These are phyloP conservation scores for Chrysomela aeneicollis DNA, from an alignment of 2,888 invertebrate species.

Conservation along the genomic window DNA sequence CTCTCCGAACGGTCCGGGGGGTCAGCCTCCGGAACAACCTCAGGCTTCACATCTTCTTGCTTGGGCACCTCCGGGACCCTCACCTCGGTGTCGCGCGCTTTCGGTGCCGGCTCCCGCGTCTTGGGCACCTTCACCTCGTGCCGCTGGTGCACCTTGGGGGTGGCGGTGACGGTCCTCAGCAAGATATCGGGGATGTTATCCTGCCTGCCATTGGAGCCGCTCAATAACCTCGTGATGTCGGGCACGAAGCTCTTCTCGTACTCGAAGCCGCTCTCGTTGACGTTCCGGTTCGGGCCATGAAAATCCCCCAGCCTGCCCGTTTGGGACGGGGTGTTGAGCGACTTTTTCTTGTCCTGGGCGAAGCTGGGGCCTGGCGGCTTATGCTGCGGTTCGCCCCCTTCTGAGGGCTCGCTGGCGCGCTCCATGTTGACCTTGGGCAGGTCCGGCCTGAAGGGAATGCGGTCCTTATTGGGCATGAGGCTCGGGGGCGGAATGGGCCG, in stretches of 20 bases:
- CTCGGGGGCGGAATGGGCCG: slow-evolving; percentile 86
- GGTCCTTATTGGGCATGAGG: slow-evolving; percentile 78
- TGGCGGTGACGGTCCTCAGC: slow-evolving; percentile 71
- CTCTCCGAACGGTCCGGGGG: slow-evolving; percentile 54
- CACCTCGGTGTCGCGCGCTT: slow-evolving; percentile 45
- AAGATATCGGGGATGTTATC: slow-evolving; percentile 83
- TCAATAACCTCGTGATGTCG: slow-evolving; percentile 83
- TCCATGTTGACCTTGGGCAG: slow-evolving; percentile 60
- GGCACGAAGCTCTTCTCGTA: slow-evolving; percentile 68
- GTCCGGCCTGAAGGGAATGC: slow-evolving; percentile 83
- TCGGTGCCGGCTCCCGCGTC: slow-evolving; percentile 51
- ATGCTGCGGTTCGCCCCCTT: slow-evolving; percentile 32
- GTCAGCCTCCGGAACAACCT: slow-evolving; percentile 41
- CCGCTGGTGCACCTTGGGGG: slow-evolving; percentile 53
- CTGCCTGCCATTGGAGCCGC: slow-evolving; percentile 85
- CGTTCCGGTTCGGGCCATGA: slow-evolving; percentile 54
- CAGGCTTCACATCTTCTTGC: slow-evolving; percentile 47
- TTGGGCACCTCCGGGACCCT: slow-evolving; percentile 37
- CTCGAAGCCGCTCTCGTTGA: slow-evolving; percentile 59
- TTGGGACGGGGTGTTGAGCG: slow-evolving; percentile 78
- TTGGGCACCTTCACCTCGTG: slow-evolving; percentile 51
- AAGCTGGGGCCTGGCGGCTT: slow-evolving; percentile 29
- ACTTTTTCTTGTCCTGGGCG: slow-evolving; percentile 70
- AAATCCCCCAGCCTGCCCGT: slow-evolving; percentile 63
- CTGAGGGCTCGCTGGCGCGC: slow-evolving; percentile 41